phyloP scores from a whole-genome alignment of 2,888 invertebrate species.

The Hemaris fuciformis region DNA sequence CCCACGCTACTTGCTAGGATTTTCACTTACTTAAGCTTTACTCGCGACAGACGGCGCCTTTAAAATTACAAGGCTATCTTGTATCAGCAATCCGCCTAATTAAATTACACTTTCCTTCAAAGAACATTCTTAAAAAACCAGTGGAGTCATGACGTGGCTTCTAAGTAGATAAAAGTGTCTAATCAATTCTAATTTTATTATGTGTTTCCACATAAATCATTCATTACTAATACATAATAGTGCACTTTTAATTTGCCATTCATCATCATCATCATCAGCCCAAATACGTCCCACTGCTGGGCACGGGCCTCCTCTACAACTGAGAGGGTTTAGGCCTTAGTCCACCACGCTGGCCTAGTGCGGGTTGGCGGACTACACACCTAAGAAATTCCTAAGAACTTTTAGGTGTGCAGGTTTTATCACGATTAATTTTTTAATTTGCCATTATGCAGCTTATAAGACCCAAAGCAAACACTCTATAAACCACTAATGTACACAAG shows the following conservation, averaged over 20 bases:
- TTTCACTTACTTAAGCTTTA: conserved; percentile 36
- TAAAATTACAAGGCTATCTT: conserved; percentile 31
- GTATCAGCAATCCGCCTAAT: background rate
- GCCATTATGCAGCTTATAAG: background rate
- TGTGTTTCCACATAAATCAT: background rate
- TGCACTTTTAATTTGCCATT: background rate
- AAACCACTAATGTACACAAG: conserved; percentile 41
- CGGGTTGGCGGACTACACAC: too few relatives aligned
- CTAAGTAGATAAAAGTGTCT: background rate
- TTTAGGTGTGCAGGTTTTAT: too few relatives aligned
- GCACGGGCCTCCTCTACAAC: too few relatives aligned
- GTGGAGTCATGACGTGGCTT: background rate
- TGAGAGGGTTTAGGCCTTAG: too few relatives aligned
- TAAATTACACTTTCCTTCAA: background rate
- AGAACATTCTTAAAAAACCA: background rate
- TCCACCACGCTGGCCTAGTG: too few relatives aligned
- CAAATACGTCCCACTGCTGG: too few relatives aligned
- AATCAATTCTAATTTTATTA: background rate
- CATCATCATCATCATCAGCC: too few relatives aligned
- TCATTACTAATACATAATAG: background rate
- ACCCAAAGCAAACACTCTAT: conserved; percentile 17
- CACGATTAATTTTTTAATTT: too few relatives aligned
- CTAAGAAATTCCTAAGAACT: too few relatives aligned
- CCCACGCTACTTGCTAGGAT: conserved; percentile 34
- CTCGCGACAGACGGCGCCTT: conserved; percentile 28